A percentile compares a stretch with the other conserved stretches of the same genome.
phyloP scores from a whole-genome alignment of 1,140 invertebrate genomes.

The Leptopilina boulardi region DNA sequence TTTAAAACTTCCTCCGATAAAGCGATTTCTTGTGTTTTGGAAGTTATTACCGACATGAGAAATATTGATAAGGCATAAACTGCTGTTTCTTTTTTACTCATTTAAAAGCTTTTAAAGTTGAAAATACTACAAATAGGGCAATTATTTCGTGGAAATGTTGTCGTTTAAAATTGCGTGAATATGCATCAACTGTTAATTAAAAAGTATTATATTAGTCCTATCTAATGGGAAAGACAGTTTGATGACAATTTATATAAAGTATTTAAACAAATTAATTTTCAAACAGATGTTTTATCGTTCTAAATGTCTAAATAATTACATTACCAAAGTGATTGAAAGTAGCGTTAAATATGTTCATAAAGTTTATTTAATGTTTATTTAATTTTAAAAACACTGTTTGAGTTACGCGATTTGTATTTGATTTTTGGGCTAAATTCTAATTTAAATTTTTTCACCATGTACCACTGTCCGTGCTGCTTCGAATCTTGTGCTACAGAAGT shows the following conservation, averaged over 20 bases:
- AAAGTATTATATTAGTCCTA: not conserved
- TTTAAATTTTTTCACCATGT: too few relatives aligned
- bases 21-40: not conserved
- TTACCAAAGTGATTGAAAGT: too few relatives aligned
- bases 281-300: too few relatives aligned
- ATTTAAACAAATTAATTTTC: too few relatives aligned
- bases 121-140: not conserved
- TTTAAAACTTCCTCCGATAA: slow-evolving; percentile 33
- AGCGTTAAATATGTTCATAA: too few relatives aligned
- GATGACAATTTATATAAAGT: not conserved
- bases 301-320: too few relatives aligned
- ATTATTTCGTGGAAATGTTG: not conserved
- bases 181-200: not conserved
- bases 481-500: too few relatives aligned
- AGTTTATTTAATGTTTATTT: too few relatives aligned
- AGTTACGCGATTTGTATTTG: too few relatives aligned
- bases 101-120: not conserved
- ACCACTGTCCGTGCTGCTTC: too few relatives aligned
- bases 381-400: too few relatives aligned
- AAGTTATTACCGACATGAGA: slow-evolving; percentile 1
- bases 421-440: too few relatives aligned
- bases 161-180: not conserved
- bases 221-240: not conserved
- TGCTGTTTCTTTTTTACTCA: not conserved
- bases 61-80: not conserved